Conservation (phyloP, 2,888 invertebrate genomes). For the Cinara cedri region DNA sequence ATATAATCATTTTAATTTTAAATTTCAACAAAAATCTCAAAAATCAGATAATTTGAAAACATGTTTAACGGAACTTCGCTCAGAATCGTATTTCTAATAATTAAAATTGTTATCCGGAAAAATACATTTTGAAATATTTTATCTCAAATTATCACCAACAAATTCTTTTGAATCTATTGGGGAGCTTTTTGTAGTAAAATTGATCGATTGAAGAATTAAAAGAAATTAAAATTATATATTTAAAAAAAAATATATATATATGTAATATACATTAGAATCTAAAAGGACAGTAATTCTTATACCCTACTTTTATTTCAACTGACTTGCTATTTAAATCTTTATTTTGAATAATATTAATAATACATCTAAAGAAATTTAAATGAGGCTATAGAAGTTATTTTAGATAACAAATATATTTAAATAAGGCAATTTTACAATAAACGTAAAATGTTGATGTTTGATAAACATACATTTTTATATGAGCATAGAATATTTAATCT, state of each 20-base stretch:
- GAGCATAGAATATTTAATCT: too few relatives aligned
- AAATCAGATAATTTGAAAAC: too few relatives aligned
- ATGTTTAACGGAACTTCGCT: too few relatives aligned
- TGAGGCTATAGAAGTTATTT: neutral
- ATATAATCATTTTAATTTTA: too few relatives aligned
- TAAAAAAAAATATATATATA: too few relatives aligned
- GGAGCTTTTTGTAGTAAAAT: neutral
- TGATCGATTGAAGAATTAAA: too few relatives aligned
- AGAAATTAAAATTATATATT: neutral
- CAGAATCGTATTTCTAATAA: too few relatives aligned
- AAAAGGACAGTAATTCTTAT: constrained; percentile 5
- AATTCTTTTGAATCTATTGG: neutral
- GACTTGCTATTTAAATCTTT: constrained; percentile 12
- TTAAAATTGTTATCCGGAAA: too few relatives aligned
- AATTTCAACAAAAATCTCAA: too few relatives aligned
- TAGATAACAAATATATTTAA: neutral
- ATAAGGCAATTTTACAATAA: too few relatives aligned
- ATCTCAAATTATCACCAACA: neutral
- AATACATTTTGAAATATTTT: neutral
- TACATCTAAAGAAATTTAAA: neutral
- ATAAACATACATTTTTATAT: too few relatives aligned
- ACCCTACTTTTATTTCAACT: constrained; percentile 21
- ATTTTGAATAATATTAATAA: constrained; percentile 4
- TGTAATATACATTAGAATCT: neutral
- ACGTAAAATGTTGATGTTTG: too few relatives aligned